Conservation (phyloP, 2,888 invertebrate species). For the Brenthis daphne region DNA sequence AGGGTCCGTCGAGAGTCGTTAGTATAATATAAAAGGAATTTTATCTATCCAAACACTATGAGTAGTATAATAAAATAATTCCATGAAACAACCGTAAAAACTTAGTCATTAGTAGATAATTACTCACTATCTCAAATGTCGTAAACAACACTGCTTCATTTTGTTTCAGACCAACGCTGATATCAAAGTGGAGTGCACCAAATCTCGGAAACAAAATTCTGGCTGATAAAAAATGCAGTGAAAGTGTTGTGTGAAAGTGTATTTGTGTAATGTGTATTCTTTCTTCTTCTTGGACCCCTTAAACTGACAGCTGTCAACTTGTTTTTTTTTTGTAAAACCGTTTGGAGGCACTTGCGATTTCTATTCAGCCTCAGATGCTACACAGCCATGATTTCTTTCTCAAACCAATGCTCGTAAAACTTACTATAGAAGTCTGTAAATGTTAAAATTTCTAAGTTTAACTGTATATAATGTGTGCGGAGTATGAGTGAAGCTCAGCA, state of each 20-base stretch:
- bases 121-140: constrained; percentile 43
- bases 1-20: no score
- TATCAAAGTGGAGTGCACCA: not conserved
- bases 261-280: not conserved
- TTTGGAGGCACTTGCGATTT: no score
- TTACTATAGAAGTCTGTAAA: constrained; percentile 3
- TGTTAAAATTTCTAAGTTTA: constrained; percentile 17
- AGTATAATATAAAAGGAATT: no score
- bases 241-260: constrained; percentile 1
- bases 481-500: constrained; percentile 74
- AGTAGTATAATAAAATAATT: not conserved
- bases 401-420: no score
- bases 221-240: not conserved
- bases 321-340: no score
- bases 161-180: constrained; percentile 42
- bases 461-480: constrained; percentile 70
- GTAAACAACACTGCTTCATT: constrained; percentile 38
- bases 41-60: not conserved
- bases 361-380: no score
- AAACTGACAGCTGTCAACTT: no score
- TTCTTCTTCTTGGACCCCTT: not conserved
- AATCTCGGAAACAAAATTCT: not conserved
- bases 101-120: constrained; percentile 49
- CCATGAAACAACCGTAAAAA: constrained; percentile 2
- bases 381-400: no score